Conservation (phyloP, 1,140 invertebrate genomes). For the Micrasema minimum region DNA sequence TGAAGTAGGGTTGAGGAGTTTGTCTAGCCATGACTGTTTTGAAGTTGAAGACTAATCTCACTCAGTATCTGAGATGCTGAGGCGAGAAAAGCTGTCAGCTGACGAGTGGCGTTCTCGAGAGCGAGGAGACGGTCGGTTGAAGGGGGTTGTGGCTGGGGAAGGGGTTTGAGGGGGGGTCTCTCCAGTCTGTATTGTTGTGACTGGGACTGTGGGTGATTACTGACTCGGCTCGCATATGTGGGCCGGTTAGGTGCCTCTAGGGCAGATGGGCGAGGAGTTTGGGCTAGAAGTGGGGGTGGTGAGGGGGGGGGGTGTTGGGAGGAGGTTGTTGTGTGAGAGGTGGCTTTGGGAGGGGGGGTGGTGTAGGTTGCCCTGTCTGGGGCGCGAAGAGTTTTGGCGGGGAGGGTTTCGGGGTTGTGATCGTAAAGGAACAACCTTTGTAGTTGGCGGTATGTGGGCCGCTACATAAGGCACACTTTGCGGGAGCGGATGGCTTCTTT, state of each 20-base stretch:
- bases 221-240: neutral
- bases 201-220: no score
- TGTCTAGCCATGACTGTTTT: neutral
- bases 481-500: neutral
- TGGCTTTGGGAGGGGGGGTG: neutral
- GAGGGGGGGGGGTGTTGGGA: no score
- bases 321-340: no score
- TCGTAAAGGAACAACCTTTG: neutral
- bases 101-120: neutral
- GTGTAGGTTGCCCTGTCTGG: neutral
- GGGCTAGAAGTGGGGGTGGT: no score
- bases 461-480: neutral
- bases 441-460: constrained; percentile 14
- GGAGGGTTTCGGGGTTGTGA: neutral
- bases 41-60: neutral
- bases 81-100: neutral
- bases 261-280: no score
- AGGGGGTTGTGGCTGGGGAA: neutral
- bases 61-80: neutral
- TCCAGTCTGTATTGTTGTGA: neutral
- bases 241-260: no score
- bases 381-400: no score
- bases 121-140: neutral
- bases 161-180: neutral
- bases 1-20: neutral